Evolutionary conservation across 2,888 invertebrate genomes (phyloP).

Genomic region (Monochamus alternatus): DNA sequence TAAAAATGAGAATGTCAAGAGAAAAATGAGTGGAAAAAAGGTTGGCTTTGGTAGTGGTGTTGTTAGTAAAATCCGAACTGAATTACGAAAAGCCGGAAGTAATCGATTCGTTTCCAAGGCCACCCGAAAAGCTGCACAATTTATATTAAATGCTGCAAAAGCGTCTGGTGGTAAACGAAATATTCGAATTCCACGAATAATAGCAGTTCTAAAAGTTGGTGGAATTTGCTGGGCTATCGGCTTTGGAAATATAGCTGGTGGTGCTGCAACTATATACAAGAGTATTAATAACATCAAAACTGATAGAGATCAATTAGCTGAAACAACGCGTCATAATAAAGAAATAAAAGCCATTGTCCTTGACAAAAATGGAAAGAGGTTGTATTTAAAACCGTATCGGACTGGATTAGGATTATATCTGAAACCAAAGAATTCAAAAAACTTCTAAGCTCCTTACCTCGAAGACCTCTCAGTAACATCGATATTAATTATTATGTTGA

Average conservation of each 20-base stretch:
- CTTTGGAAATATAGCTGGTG: constrained; percentile 62
- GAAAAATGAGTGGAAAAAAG: background rate
- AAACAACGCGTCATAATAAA: no score
- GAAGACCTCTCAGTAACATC: no score
- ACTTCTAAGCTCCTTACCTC: background rate
- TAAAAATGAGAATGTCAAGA: background rate
- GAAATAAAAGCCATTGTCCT: no score
- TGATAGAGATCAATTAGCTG: no score
- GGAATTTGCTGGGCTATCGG: constrained; percentile 64
- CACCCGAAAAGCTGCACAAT: background rate
- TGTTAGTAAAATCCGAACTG: background rate
- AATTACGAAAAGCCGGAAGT: background rate
- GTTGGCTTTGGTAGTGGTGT: background rate
- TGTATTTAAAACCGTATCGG: background rate
- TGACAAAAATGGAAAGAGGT: constrained; percentile 1
- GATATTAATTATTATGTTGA: constrained; percentile 2
- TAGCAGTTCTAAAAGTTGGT: constrained; percentile 44
- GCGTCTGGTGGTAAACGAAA: background rate
- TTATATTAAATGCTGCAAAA: constrained; percentile 3
- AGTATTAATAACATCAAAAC: no score
- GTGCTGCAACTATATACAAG: no score
- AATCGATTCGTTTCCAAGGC: no score
- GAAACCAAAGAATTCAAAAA: background rate
- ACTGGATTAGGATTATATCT: background rate
- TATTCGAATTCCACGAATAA: constrained; percentile 15